Base-by-base conservation (phyloP, 2,888 invertebrate species). In the Sinodicranocentrus sp. region DNA sequence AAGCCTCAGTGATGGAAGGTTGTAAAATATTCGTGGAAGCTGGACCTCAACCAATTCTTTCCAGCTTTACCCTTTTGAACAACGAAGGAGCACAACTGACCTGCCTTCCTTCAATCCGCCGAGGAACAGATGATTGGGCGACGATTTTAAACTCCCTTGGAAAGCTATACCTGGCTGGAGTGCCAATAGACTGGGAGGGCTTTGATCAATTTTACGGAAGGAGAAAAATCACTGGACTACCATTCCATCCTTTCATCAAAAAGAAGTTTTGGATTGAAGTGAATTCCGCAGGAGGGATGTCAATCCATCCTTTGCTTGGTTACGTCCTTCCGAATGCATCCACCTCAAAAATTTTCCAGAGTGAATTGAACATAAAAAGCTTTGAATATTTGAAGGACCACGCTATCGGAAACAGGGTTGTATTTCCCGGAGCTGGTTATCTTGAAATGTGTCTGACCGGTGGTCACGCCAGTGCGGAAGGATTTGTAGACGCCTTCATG, bases 21-120 rank as follows among this genome's bases (percentile, higher is more conserved):
- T 83, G 73, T 28, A 79, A 54, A 19, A 13, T 83, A 15, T 76
- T 85, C 25, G 8, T 85, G 8, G 85, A 85, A 54, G 70, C 83
- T 0, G 85, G 85, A 13, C 71, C 85, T n/a, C 78, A 85, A 8
- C 85, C 85, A n/a, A 75, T 85, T 17, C 71, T 85, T 0, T 83
- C 68, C 39, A 61, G 63, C n/a, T 68, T 85, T 13, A 65, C 76
- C 0, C 17, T 85, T 65, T 33, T 63, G 17, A 85, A 83, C 39
- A 79, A 61, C n/a, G 68, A 78, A 23, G 70, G 76, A n/a, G 19
- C 54, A 5, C 28, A 61, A 21, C 5, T 75, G 19, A 65, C 61
- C 17, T 85, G 79, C 33, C 65, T 83, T 13, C 85, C 85, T 1
- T 80, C 80, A 5, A 61, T 85, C 0, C 59, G 82, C 8, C 13